phyloP scores from a whole-genome alignment of 2,888 invertebrate species.

The Linyphia triangularis region DNA sequence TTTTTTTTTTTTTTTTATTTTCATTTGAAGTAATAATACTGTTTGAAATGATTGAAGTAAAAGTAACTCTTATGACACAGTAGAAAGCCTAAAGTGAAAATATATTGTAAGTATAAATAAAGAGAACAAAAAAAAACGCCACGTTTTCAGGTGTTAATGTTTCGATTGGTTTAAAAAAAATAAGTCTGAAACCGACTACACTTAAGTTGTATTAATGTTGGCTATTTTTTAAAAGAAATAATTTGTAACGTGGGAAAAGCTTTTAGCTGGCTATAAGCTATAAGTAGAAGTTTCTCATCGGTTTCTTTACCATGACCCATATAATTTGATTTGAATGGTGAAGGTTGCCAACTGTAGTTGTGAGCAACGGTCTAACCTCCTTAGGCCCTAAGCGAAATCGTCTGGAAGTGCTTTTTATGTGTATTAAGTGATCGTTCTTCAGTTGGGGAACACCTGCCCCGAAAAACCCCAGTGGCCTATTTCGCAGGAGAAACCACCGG shows the following conservation, averaged over 20 bases:
- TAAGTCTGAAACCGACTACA: too few relatives aligned
- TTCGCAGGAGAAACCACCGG: constrained; percentile 53
- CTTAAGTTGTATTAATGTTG: background rate
- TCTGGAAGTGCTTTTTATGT: constrained; percentile 39
- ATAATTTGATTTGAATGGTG: background rate
- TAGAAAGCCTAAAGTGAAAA: too few relatives aligned
- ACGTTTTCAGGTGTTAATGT: too few relatives aligned
- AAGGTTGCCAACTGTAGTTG: background rate
- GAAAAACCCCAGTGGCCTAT: constrained; percentile 63
- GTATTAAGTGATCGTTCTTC: constrained; percentile 50
- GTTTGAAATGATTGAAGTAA: too few relatives aligned
- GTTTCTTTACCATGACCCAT: constrained; percentile 24
- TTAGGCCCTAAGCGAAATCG: constrained; percentile 11
- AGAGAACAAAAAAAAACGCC: too few relatives aligned
- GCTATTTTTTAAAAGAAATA: background rate
- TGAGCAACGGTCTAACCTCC: constrained; percentile 35
- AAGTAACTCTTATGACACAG: too few relatives aligned
- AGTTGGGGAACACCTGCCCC: constrained; percentile 61
- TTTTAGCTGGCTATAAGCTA: background rate
- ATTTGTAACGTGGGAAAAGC: constrained; percentile 5
- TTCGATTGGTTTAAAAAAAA: too few relatives aligned
- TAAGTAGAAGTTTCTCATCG: background rate
- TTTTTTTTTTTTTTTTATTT: too few relatives aligned
- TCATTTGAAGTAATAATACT: too few relatives aligned
- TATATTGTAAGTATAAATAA: too few relatives aligned